phyloP scores from a whole-genome alignment of 2,113 vertebrate species.

The Cebidichthys violaceus region DNA sequence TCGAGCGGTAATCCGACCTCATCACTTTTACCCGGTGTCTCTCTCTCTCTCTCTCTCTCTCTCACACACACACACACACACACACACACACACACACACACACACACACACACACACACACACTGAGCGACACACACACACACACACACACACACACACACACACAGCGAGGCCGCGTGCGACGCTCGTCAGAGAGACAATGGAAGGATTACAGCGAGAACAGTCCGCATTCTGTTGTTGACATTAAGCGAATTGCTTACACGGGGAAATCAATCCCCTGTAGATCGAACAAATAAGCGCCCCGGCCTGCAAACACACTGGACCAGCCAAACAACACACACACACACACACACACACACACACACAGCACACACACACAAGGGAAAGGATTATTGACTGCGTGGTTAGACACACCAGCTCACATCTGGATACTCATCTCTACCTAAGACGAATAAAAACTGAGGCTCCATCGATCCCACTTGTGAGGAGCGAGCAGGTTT shows the following conservation, averaged over 20 bases:
- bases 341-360: neutral
- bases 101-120: neutral
- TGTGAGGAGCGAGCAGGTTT: neutral
- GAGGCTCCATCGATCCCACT: conserved; percentile 27
- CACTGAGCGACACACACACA: neutral
- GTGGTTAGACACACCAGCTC: neutral
- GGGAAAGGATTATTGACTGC: neutral
- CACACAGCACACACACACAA: neutral
- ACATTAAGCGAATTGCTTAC: conserved; percentile 54
- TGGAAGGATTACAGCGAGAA: conserved; percentile 65
- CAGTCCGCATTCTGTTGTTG: conserved; percentile 52
- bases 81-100: conserved; percentile 6
- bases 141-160: neutral
- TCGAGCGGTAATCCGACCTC: neutral
- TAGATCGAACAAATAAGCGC: conserved; percentile 28
- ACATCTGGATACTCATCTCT: neutral
- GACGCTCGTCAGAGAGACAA: conserved; percentile 46
- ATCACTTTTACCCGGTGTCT: neutral
- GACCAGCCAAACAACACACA: neutral
- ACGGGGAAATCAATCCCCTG: conserved; percentile 44
- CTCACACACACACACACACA: neutral
- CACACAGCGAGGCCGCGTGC: conserved; percentile 1
- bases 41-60: neutral
- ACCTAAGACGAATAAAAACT: neutral
- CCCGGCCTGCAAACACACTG: neutral